Conservation (phyloP, 2,113 vertebrate genomes). For the Suncus etruscus region DNA sequence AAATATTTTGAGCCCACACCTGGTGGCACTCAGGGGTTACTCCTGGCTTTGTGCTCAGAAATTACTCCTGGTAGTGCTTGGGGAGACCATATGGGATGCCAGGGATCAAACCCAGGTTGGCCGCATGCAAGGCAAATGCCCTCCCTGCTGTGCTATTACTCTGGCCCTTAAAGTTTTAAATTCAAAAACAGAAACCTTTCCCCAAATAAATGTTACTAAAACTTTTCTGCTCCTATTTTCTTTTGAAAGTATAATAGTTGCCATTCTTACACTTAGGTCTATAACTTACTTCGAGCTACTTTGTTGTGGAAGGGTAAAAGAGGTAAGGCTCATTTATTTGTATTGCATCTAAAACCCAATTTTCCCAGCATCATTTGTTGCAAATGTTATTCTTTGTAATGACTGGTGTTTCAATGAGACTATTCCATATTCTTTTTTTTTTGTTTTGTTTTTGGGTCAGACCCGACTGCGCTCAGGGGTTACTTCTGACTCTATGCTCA, state of each 20-base stretch:
- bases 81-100: no score
- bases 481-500: no score
- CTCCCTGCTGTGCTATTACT: no score
- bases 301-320: neutral
- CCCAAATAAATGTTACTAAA: neutral
- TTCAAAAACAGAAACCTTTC: neutral
- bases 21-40: no score
- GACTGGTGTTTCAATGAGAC: neutral
- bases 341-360: neutral
- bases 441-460: no score
- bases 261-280: neutral
- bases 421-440: no score
- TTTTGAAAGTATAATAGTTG: slow-evolving; percentile 28
- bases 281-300: slow-evolving; percentile 26
- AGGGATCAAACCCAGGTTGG: no score
- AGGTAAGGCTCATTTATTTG: slow-evolving; percentile 12
- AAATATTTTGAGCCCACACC: no score
- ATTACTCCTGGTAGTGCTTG: no score
- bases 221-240: slow-evolving; percentile 33
- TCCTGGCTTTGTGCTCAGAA: no score
- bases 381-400: slow-evolving; percentile 21
- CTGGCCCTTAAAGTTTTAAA: neutral
- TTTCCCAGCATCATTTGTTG: slow-evolving; percentile 2
- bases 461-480: no score
- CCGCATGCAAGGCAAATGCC: no score